Conservation (phyloP, 2,113 vertebrate genomes). For the Emydocephalus ijimae region DNA sequence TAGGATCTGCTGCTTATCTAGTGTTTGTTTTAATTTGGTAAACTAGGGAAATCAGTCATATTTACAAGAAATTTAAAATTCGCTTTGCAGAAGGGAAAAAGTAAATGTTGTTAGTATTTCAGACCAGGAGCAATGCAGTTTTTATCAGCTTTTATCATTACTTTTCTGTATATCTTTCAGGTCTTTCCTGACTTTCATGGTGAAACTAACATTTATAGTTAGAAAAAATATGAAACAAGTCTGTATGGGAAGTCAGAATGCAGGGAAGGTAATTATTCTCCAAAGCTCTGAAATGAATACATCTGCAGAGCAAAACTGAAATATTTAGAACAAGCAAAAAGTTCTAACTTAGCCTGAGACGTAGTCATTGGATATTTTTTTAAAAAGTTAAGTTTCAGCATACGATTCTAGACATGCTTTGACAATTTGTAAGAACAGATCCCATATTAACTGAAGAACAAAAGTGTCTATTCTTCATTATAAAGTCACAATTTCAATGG, state of each 20-base stretch:
- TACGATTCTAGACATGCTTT: background rate
- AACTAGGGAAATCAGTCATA: background rate
- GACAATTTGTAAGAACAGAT: background rate
- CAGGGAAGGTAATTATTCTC: background rate
- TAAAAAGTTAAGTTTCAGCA: background rate
- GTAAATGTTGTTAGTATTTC: background rate
- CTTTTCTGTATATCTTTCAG: background rate
- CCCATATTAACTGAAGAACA: background rate
- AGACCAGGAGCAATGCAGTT: background rate
- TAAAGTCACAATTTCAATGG: background rate
- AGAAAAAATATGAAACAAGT: background rate
- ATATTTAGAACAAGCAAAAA: background rate
- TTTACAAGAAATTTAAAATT: background rate
- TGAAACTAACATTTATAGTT: background rate
- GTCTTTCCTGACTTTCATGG: background rate
- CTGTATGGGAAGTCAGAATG: background rate
- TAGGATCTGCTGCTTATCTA: background rate
- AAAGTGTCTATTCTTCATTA: background rate
- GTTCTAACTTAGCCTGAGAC: background rate
- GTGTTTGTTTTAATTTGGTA: background rate
- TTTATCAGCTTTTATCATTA: background rate
- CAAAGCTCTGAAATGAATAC: too few species aligned
- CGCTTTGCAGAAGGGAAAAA: background rate
- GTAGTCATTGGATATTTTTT: background rate
- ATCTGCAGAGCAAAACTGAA: background rate